A percentile compares a stretch with the other conserved stretches of the same genome.
Evolutionary conservation across 2,797 vertebrate genomes (phyloP).

Genomic region (Sus cebifrons): DNA sequence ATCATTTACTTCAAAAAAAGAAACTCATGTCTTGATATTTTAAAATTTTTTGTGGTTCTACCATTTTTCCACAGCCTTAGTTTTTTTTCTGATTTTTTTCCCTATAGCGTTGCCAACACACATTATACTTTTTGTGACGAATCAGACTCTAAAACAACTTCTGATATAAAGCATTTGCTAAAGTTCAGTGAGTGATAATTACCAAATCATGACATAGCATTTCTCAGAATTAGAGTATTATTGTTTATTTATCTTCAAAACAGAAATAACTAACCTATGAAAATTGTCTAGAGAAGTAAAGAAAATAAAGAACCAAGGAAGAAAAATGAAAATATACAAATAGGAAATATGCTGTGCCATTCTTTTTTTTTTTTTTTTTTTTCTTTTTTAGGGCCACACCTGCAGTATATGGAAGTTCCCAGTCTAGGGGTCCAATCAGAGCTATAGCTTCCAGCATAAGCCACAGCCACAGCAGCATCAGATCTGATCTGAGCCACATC

Average conservation of each 20-base stretch:
- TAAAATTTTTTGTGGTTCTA: neutral
- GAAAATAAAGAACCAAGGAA: neutral
- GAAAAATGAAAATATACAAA: neutral
- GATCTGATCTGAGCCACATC: too few species aligned
- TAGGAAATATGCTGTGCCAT: neutral
- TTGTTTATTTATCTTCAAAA: neutral
- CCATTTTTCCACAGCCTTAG: neutral
- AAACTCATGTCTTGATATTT: neutral
- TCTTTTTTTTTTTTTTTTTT: too few species aligned
- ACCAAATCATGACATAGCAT: neutral
- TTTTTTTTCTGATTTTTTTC: neutral
- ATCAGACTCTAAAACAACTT: neutral
- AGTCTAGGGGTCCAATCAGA: too few species aligned
- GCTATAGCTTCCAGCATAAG: too few species aligned
- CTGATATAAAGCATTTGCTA: neutral
- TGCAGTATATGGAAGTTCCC: too few species aligned
- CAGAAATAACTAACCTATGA: neutral
- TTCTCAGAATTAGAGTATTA: neutral
- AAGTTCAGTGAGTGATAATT: neutral
- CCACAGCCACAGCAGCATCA: too few species aligned
- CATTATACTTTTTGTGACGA: neutral
- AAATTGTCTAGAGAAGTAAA: neutral
- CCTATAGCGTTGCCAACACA: neutral
- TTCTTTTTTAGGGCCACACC: too few species aligned
- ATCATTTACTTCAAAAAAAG: neutral